These are phyloP conservation scores for Zosterops borbonicus DNA, from an alignment of 2,113 vertebrate genomes.

Conservation along the genomic window DNA sequence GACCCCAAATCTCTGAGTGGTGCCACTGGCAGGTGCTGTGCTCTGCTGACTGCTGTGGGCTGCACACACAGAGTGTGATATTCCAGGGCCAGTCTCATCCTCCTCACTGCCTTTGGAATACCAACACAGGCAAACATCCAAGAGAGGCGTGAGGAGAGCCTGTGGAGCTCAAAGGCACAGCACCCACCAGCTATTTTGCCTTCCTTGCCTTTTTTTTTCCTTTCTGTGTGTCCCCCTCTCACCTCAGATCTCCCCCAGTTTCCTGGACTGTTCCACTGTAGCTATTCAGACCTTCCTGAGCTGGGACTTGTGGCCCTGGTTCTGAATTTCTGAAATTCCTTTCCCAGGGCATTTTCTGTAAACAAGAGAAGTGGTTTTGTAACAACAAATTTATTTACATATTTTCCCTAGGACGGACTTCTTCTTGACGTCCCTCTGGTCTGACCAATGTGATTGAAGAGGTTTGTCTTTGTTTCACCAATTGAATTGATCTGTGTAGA, in stretches of 20 bases:
- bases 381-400: no score
- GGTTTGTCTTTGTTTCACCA: no score
- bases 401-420: no score
- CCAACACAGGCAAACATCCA: neutral
- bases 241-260: neutral
- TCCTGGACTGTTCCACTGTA: neutral
- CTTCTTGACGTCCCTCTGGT: no score
- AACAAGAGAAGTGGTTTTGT: no score
- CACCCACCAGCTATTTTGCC: neutral
- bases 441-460: no score
- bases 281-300: neutral
- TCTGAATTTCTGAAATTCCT: no score
- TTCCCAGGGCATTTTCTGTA: no score
- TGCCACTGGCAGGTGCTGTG: accelerated
- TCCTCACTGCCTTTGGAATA: neutral
- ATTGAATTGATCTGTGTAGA: no score
- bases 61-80: neutral
- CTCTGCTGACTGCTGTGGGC: neutral
- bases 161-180: neutral
- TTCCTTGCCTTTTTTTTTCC: neutral
- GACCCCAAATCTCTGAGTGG: neutral
- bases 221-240: neutral
- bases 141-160: neutral
- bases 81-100: neutral
- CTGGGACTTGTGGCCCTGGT: no score